Evolutionary conservation across 2,888 invertebrate genomes (phyloP).

Genomic region (Aphodius granarius): DNA sequence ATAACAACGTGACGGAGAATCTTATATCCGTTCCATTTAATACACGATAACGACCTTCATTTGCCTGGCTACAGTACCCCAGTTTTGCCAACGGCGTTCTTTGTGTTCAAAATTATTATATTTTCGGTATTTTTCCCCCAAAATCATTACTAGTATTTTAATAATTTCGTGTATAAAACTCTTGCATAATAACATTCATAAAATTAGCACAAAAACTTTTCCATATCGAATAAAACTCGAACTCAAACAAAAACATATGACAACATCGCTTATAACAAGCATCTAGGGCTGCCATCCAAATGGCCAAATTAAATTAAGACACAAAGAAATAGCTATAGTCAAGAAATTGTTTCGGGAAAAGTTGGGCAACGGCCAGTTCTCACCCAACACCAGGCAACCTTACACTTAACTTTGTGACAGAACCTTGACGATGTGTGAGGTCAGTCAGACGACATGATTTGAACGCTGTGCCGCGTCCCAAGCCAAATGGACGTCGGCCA

Average conservation of each 20-base stretch:
- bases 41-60: slow-evolving; percentile 18
- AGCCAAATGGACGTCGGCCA: not conserved
- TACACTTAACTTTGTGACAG: not conserved
- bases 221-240: too few species aligned
- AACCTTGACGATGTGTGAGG: not conserved
- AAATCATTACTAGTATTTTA: too few species aligned
- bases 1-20: slow-evolving; percentile 32
- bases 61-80: not conserved
- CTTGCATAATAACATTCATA: too few species aligned
- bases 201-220: too few species aligned
- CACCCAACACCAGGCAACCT: not conserved
- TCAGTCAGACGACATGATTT: not conserved
- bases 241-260: too few species aligned
- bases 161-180: too few species aligned
- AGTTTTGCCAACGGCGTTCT: not conserved
- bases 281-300: not conserved
- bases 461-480: not conserved
- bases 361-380: not conserved
- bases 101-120: not conserved
- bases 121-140: slow-evolving; percentile 21
- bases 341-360: not conserved
- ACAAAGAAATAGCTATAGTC: not conserved
- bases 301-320: not conserved
- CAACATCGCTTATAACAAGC: not conserved
- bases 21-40: slow-evolving; percentile 31